phyloP scores from a whole-genome alignment of 2,797 vertebrate species.

The Antrozous pallidus region DNA sequence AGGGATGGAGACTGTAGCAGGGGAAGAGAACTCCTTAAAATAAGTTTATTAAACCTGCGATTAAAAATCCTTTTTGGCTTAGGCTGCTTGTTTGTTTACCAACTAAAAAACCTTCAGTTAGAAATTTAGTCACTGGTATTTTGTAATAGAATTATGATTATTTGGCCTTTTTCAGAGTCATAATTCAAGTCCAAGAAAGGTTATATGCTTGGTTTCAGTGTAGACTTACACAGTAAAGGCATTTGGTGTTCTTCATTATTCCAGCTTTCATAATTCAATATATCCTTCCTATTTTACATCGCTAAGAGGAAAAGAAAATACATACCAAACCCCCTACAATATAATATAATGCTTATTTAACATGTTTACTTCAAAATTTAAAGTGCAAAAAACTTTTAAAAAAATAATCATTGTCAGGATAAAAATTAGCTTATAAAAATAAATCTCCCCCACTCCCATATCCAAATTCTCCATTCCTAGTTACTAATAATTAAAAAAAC shows the following conservation, averaged over 20 bases:
- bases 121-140: not conserved
- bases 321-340: not conserved
- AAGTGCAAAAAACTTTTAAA: conserved; percentile 45
- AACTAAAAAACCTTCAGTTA: not conserved
- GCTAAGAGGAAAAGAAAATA: conserved; percentile 35
- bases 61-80: conserved; percentile 1
- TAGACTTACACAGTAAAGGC: not conserved
- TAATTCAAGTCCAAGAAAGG: not conserved
- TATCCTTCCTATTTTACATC: not conserved
- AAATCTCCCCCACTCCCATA: not conserved
- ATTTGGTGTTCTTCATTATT: no score
- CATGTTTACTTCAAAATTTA: conserved; percentile 48
- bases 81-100: not conserved
- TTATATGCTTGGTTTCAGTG: not conserved
- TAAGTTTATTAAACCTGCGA: conserved; percentile 24
- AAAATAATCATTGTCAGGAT: conserved; percentile 45
- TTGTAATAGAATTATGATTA: not conserved
- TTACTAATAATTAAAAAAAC: conserved; percentile 7
- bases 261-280: not conserved
- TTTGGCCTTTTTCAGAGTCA: not conserved
- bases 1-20: not conserved
- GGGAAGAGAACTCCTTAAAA: not conserved
- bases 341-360: conserved; percentile 21
- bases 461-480: conserved; percentile 30
- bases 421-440: conserved; percentile 67